Evolutionary conservation across 2,888 invertebrate genomes (phyloP).

Genomic region (Eurois occulta): DNA sequence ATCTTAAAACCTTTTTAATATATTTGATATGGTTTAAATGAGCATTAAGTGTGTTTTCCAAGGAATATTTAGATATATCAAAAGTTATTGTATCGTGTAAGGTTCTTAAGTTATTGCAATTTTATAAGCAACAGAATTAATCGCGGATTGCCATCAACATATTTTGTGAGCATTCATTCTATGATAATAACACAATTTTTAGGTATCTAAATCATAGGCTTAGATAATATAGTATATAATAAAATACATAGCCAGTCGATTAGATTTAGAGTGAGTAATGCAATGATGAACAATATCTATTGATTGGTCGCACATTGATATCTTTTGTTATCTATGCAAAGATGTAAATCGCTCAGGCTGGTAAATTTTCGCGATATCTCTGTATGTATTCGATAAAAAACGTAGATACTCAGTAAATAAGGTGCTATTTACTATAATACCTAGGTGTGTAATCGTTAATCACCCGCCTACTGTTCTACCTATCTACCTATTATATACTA

Average conservation of each 20-base stretch:
- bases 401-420: slow-evolving; percentile 60
- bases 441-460: slow-evolving; percentile 51
- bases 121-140: neutral
- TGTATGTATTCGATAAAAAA: slow-evolving; percentile 68
- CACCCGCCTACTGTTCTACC: slow-evolving; percentile 57
- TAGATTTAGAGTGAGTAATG: slow-evolving; percentile 15
- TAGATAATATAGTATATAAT: slow-evolving; percentile 38
- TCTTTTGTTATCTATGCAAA: slow-evolving; percentile 57
- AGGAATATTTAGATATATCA: neutral
- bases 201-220: slow-evolving; percentile 24
- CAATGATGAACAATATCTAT: slow-evolving; percentile 29
- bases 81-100: neutral
- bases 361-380: slow-evolving; percentile 50
- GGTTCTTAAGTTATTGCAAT: neutral
- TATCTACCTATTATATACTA: slow-evolving; percentile 55
- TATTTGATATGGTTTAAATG: neutral
- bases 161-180: neutral
- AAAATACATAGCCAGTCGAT: slow-evolving; percentile 35
- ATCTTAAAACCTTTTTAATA: neutral
- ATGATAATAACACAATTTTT: neutral
- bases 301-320: slow-evolving; percentile 56
- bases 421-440: slow-evolving; percentile 52
- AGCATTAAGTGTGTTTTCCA: neutral
- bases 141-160: neutral
- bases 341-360: slow-evolving; percentile 43